phyloP scores from a whole-genome alignment of 2,113 vertebrate genomes.

The Triplophysa dalaica region DNA sequence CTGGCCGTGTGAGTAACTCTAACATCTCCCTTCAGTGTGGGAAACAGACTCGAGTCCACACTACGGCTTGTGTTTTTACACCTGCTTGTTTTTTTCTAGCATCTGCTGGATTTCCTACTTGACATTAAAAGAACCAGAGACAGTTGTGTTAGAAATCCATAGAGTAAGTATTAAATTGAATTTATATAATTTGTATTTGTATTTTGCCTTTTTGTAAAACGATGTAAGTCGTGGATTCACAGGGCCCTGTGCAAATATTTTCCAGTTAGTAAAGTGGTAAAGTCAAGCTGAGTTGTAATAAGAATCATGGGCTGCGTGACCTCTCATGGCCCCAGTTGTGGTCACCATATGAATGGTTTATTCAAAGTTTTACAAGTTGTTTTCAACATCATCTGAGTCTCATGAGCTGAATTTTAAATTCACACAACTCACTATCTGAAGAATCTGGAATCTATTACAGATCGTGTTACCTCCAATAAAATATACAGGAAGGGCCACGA shows the following conservation, averaged over 20 bases:
- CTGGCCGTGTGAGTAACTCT: constrained; percentile 54
- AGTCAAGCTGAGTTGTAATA: too few species aligned
- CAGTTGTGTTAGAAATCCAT: too few species aligned
- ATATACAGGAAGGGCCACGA: background rate
- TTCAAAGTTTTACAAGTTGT: background rate
- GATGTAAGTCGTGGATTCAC: too few species aligned
- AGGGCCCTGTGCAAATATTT: too few species aligned
- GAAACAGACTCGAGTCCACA: constrained; percentile 14
- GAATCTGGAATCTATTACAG: constrained; percentile 40
- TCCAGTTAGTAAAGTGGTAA: too few species aligned
- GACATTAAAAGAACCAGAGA: too few species aligned
- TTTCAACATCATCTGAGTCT: background rate
- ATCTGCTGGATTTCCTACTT: background rate
- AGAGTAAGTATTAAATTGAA: background rate
- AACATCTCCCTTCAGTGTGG: constrained; percentile 43
- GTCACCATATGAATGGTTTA: background rate
- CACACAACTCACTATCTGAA: constrained; percentile 20
- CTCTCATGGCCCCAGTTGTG: too few species aligned
- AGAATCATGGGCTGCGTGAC: too few species aligned
- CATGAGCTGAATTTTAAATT: background rate
- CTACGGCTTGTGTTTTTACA: background rate
- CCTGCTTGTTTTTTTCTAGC: background rate
- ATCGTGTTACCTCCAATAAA: background rate
- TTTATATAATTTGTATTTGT: too few species aligned
- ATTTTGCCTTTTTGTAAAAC: too few species aligned